A percentile compares a stretch with the other conserved stretches of the same genome.
These are phyloP conservation scores for Colistium nudipinnis DNA, from an alignment of 2,113 vertebrate species.

Conservation along the genomic window DNA sequence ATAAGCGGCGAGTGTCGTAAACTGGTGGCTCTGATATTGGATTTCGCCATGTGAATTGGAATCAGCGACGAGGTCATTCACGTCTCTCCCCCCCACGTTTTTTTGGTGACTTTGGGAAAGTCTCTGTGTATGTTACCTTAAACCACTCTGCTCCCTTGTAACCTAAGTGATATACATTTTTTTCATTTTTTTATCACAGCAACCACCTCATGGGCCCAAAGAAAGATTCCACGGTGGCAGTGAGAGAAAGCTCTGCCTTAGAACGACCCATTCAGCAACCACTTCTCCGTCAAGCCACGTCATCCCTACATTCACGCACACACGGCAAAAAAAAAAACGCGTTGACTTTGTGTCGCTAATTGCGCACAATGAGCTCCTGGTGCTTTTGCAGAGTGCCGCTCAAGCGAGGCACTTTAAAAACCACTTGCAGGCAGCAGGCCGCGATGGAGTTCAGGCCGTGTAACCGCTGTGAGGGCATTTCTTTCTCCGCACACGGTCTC, in stretches of 20 bases:
- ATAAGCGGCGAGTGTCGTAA: neutral
- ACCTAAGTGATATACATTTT: no score
- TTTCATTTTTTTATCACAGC: no score
- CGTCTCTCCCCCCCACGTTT: neutral
- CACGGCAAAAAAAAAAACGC: neutral
- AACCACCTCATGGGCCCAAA: no score
- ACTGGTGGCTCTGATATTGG: neutral
- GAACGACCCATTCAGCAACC: neutral
- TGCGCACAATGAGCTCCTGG: neutral
- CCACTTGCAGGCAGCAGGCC: conserved; percentile 3
- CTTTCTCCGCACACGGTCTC: conserved; percentile 3
- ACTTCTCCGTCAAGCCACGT: neutral
- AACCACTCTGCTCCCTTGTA: no score
- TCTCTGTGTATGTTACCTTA: no score
- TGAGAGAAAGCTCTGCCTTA: neutral
- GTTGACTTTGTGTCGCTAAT: neutral
- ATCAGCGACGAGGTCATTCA: neutral
- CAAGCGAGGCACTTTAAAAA: conserved; percentile 4
- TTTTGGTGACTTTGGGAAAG: no score
- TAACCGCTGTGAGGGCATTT: conserved; percentile 7
- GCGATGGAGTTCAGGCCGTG: neutral
- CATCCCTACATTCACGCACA: neutral
- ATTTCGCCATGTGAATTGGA: neutral
- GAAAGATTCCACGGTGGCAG: neutral
- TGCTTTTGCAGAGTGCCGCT: conserved; percentile 14